A percentile compares a stretch with the other conserved stretches of the same genome.
These are phyloP conservation scores for Staurois parvus DNA, from an alignment of 2,797 vertebrate species.

Conservation along the genomic window DNA sequence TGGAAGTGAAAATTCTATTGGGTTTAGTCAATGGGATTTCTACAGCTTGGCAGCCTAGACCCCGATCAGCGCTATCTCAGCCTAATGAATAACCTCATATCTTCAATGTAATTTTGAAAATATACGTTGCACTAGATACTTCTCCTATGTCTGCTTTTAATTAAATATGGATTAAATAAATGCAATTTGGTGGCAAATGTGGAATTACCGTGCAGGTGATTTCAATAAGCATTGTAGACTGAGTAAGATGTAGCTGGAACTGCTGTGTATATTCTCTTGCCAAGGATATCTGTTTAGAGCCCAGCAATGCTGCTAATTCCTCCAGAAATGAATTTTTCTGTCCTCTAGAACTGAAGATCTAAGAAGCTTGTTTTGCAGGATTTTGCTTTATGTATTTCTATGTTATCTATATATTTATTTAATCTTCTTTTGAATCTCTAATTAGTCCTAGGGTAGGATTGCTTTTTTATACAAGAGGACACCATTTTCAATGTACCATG, in stretches of 20 bases:
- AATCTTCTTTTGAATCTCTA: neutral
- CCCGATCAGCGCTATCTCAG: slow-evolving; percentile 29
- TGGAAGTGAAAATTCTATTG: slow-evolving; percentile 51
- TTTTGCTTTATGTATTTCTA: neutral
- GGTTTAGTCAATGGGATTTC: slow-evolving; percentile 48
- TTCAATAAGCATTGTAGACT: slow-evolving; percentile 33
- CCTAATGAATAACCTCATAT: slow-evolving; percentile 49
- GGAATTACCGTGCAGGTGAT: slow-evolving; percentile 34
- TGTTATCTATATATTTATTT: neutral
- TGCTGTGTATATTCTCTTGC: neutral
- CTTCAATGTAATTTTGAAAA: slow-evolving; percentile 50
- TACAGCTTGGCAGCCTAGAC: slow-evolving; percentile 32
- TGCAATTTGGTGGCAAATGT: slow-evolving; percentile 38
- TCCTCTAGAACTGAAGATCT: neutral
- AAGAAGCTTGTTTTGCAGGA: neutral
- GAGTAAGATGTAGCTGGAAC: slow-evolving; percentile 11
- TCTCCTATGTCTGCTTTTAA: slow-evolving; percentile 43
- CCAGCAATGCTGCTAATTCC: neutral
- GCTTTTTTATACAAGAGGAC: neutral
- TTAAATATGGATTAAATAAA: slow-evolving; percentile 54
- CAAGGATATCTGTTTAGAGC: slow-evolving; percentile 1
- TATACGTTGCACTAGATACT: slow-evolving; percentile 34
- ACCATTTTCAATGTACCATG: neutral
- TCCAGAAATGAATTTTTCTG: neutral
- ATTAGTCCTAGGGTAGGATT: neutral